These are phyloP conservation scores for Macrocentrus cingulum DNA, from an alignment of 1,140 invertebrate species.

Conservation along the genomic window DNA sequence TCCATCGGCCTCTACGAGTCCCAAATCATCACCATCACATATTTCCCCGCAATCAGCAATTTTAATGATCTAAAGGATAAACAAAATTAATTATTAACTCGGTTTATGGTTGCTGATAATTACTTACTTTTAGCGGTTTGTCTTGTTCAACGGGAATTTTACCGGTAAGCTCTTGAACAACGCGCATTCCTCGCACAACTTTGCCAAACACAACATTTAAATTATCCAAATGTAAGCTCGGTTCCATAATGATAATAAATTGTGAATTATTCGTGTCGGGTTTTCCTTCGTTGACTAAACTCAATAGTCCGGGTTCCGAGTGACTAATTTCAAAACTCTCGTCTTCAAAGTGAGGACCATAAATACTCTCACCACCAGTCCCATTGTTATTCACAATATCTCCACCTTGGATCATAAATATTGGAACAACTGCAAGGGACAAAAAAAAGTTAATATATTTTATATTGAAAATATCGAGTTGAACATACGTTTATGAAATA, in stretches of 20 bases:
- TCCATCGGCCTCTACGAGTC: conserved; percentile 69
- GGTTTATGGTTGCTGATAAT: too few relatives aligned
- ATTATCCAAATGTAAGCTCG: conserved; percentile 83
- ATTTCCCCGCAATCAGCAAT: conserved; percentile 77
- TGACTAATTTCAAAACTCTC: conserved; percentile 76
- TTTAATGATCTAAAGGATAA: conserved; percentile 65
- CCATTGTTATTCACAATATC: conserved; percentile 83
- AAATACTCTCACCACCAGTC: conserved; percentile 90
- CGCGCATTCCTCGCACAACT: conserved; percentile 71
- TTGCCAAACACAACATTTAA: conserved; percentile 90
- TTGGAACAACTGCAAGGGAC: conserved; percentile 64
- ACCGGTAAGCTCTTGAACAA: conserved; percentile 67
- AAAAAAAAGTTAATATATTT: conserved; percentile 20
- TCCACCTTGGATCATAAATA: conserved; percentile 84
- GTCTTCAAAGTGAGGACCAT: conserved; percentile 85
- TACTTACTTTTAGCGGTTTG: conserved; percentile 62
- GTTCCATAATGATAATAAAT: conserved; percentile 89
- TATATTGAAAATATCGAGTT: too few relatives aligned
- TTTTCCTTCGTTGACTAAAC: conserved; percentile 86
- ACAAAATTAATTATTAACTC: too few relatives aligned
- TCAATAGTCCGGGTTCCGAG: conserved; percentile 74
- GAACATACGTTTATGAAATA: conserved; percentile 73
- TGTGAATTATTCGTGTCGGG: conserved; percentile 90
- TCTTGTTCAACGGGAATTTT: conserved; percentile 62
- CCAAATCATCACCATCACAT: conserved; percentile 64